phyloP scores from a whole-genome alignment of 2,797 vertebrate species.

The Poeciliopsis presidionis region DNA sequence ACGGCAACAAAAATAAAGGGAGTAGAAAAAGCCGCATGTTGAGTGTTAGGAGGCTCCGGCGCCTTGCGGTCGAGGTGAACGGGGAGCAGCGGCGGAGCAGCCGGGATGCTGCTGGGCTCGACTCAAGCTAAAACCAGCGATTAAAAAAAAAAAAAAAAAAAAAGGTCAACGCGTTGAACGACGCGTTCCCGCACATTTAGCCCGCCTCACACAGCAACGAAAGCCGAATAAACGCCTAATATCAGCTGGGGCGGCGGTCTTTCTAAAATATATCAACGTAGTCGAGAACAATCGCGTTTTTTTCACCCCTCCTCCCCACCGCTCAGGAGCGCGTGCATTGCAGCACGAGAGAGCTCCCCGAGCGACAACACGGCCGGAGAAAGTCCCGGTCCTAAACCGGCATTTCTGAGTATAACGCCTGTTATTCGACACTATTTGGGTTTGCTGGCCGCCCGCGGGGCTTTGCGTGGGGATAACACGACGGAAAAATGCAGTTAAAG shows the following conservation, averaged over 20 bases:
- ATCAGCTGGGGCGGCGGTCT: fast-evolving
- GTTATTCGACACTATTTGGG: not conserved
- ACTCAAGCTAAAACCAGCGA: not conserved
- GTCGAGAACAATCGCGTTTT: conserved; percentile 39
- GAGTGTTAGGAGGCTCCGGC: not conserved
- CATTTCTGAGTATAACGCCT: not conserved
- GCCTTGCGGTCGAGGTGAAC: not conserved
- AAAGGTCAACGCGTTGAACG: not conserved
- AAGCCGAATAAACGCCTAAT: not conserved
- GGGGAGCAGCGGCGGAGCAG: not conserved
- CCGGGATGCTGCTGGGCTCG: conserved; percentile 30
- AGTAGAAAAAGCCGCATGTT: not conserved
- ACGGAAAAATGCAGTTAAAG: conserved; percentile 28
- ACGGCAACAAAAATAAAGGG: not conserved
- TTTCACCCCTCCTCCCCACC: conserved; percentile 4
- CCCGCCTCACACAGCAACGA: not conserved
- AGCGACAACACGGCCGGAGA: conserved; percentile 5
- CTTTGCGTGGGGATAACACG: not conserved
- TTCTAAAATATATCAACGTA: conserved; percentile 16
- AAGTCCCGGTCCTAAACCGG: not conserved
- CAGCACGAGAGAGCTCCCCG: conserved; percentile 28
- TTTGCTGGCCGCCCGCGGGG: not conserved
- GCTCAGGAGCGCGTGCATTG: conserved; percentile 51
- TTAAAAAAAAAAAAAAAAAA: not conserved
- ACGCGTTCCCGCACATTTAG: not conserved